Base-by-base conservation (phyloP, 2,888 invertebrate species). In the Leptopilina drosophilae region DNA sequence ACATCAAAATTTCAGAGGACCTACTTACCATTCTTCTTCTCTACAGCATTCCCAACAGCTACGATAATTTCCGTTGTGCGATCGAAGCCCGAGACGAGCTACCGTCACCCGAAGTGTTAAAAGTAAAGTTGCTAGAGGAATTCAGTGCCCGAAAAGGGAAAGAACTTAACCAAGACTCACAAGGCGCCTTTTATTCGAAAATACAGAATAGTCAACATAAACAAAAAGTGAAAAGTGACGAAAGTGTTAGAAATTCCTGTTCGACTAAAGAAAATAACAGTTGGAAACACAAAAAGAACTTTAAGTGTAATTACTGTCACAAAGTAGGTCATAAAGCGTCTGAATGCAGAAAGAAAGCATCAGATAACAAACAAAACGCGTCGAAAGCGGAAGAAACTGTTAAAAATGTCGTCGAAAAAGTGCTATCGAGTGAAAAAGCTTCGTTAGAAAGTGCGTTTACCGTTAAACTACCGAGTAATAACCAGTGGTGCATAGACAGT, bases 71-170 rank as follows among this genome's bases (percentile, higher is more conserved):
- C 53, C 67, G 82, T 15, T 76, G 76, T 64, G 83, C 81, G 14
- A 81, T 82, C n/a, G 80, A 82, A 77, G 75, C 81, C 5, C 77
- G 81, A 14, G 82, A 83, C 62, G 78, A 78, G 5, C 66, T 82
- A n/a, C 80, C 82, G n/a, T 59, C 46, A 33, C 80, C 82, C n/a
- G 80, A 82, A 80, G 66, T 64, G 6, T 64, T 83, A 53, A 82
- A 78, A 49, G 77, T 82, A 14, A 80, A 83, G 65, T 46, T 80
- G 5, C 49, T 64, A 53, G 80, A 81, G 67, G 81, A 81, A 80
- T 73, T 62, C 46, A 77, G 76, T 49, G 76, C 79, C 40, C 59
- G 80, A 69, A 81, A 69, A 64, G 78, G 59, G n/a, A 79, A 64
- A 59, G 59, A 59, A 59, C 15, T 59, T 6, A 5, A n/a, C 1